Conservation (phyloP, 2,113 vertebrate species). For the Chloroceryle aenea region DNA sequence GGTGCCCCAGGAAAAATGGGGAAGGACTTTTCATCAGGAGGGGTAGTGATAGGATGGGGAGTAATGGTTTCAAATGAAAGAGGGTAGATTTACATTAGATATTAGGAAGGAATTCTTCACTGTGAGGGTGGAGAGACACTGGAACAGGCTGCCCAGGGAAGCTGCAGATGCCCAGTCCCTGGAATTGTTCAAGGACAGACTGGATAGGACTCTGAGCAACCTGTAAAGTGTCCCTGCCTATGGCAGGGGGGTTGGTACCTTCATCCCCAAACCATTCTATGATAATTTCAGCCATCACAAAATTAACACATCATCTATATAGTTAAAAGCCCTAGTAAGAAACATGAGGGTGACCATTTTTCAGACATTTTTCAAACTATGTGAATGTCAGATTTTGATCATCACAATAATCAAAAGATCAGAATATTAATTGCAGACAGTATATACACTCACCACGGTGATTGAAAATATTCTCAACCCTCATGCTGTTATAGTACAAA, state of each 20-base stretch:
- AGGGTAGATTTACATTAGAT: not conserved
- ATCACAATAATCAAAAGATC: not conserved
- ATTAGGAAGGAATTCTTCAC: not conserved
- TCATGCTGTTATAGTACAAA: not conserved
- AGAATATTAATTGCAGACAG: not conserved
- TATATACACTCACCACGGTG: not conserved
- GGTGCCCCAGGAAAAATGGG: not conserved
- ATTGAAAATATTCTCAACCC: not conserved
- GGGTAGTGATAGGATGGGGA: accelerated
- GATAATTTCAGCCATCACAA: not conserved
- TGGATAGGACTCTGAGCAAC: not conserved
- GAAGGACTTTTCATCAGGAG: not conserved
- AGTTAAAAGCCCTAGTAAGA: not conserved
- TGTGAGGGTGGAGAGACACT: not conserved
- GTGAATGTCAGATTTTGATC: not conserved
- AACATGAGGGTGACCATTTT: not conserved
- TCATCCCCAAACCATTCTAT: not conserved
- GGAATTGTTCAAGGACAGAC: not conserved
- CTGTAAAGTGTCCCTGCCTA: not conserved
- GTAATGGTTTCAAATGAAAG: not conserved
- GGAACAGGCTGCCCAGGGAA: not conserved
- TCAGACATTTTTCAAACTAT: not conserved
- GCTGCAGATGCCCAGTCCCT: accelerated
- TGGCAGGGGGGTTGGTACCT: not conserved
- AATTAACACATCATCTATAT: not conserved